Evolutionary conservation across 2,888 invertebrate species (phyloP).

Genomic region (Pterostichus niger): DNA sequence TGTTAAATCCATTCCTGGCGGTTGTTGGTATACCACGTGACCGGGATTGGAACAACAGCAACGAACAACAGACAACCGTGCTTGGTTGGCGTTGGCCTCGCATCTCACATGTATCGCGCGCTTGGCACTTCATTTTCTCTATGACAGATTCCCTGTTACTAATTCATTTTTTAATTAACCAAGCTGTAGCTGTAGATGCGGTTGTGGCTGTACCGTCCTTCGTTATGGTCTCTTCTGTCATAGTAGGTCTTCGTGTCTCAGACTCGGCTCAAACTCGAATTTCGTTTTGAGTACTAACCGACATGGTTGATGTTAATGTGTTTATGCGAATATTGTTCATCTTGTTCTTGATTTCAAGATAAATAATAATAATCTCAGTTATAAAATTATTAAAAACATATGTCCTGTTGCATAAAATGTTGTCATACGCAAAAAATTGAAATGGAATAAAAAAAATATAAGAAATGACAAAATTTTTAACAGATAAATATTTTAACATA

Average conservation of each 20-base stretch:
- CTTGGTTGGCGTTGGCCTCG: slow-evolving; percentile 12
- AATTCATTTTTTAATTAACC: slow-evolving; percentile 77
- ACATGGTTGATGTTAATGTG: neutral
- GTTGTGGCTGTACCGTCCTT: slow-evolving; percentile 43
- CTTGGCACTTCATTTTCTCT: slow-evolving; percentile 76
- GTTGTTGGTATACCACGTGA: slow-evolving; percentile 14
- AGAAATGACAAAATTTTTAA: too few relatives aligned
- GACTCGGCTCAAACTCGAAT: neutral
- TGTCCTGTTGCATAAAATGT: too few relatives aligned
- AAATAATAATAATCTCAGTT: too few relatives aligned
- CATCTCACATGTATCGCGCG: slow-evolving; percentile 72
- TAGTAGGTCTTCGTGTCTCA: neutral
- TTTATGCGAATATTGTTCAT: slow-evolving; percentile 14
- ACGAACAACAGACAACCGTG: neutral
- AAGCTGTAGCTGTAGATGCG: slow-evolving; percentile 41
- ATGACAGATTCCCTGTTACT: slow-evolving; percentile 77
- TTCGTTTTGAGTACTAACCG: neutral
- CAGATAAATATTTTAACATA: too few relatives aligned
- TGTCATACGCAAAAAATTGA: too few relatives aligned
- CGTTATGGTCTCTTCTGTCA: slow-evolving; percentile 30
- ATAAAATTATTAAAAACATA: too few relatives aligned
- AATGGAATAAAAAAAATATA: too few relatives aligned
- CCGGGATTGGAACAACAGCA: slow-evolving; percentile 25
- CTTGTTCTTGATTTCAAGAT: too few relatives aligned
- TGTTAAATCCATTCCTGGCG: neutral